Evolutionary conservation across 1,140 invertebrate genomes (phyloP).

Genomic region (Gryon sp.): DNA sequence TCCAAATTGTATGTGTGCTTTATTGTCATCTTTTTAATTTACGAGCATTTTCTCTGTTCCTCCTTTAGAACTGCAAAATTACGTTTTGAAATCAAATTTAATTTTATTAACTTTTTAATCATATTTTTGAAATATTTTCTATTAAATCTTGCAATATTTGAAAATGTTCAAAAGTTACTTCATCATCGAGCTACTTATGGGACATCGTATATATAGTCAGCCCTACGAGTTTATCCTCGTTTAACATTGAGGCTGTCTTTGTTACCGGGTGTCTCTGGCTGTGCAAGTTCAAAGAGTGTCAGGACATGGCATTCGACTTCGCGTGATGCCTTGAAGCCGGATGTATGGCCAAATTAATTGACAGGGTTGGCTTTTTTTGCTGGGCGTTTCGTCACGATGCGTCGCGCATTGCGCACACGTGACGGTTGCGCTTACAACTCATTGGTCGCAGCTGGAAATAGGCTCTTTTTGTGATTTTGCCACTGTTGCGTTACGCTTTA

Average conservation of each 20-base stretch:
- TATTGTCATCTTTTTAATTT: too few relatives aligned
- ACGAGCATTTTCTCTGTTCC: too few relatives aligned
- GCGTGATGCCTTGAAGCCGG: slow-evolving; percentile 38
- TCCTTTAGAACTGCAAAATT: too few relatives aligned
- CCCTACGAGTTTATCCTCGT: slow-evolving; percentile 17
- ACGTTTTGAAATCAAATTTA: too few relatives aligned
- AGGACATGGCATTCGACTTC: slow-evolving; percentile 36
- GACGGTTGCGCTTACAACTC: slow-evolving; percentile 18
- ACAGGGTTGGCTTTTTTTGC: slow-evolving; percentile 34
- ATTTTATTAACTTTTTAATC: too few relatives aligned
- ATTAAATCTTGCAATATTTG: neutral
- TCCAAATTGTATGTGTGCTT: too few relatives aligned
- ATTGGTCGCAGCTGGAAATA: slow-evolving; percentile 24
- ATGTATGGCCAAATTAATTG: slow-evolving; percentile 45
- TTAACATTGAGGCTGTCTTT: neutral
- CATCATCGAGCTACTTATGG: neutral
- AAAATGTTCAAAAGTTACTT: neutral
- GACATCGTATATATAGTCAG: slow-evolving; percentile 5
- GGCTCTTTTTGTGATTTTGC: slow-evolving; percentile 19
- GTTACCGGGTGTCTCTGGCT: slow-evolving; percentile 6
- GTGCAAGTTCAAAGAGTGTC: slow-evolving; percentile 35
- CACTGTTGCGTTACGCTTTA: slow-evolving; percentile 11
- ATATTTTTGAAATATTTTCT: too few relatives aligned
- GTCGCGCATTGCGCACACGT: slow-evolving; percentile 38
- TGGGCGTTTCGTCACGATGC: slow-evolving; percentile 11